Evolutionary conservation across 2,888 invertebrate species (phyloP), one percentile per base, ranked within the genome.

Genomic region (Campoplex capitator): DNA sequence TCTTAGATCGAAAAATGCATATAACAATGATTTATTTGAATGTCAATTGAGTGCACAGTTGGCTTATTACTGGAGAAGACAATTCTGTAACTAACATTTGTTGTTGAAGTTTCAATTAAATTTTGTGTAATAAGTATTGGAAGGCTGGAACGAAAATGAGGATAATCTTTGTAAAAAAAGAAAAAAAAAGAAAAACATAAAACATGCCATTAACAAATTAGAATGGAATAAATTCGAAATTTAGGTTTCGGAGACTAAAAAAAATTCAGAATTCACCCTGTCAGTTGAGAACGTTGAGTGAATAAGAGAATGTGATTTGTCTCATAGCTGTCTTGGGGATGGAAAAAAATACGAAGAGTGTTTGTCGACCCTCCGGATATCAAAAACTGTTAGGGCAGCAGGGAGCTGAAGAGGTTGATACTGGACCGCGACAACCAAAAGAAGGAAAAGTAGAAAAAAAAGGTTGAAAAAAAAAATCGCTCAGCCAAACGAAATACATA

Each of bases 401-500:
- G 82, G 71, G 75, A 84, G 76, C 76, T 83, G 74, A 77, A 75
- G 84, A 65, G 78, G 79, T 67, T 42, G 78, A 48, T 38, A 80
- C 81, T 65, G 56, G 76, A 68, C 45, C 11, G 18, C 70, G 71
- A 71, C 71, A 62, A 79, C 42, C 56, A 54, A 70, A 54, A 67
- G 71, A 73, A 77, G 58, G 70, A 78, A 62, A 85, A 86, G 81
- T 82, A 76, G 82, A 48, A 76, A 71, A 77, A 71, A 28, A 78
- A 81, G 38, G 38, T 6, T 28, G 38, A 16, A 86, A 56, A 80
- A 89, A 91, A 93, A 90, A 92, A 93, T 92, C 90, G 90, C 88
- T 91, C 91, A 93, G 92, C 92, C 93, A 93, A 95, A 94, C 93
- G 94, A 95, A 95, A 95, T 95, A 95, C 94, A 94, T 95, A 94